A percentile compares a stretch with the other conserved stretches of the same genome.
phyloP scores from a whole-genome alignment of 2,888 invertebrate species.

The Meandrusa payeni region DNA sequence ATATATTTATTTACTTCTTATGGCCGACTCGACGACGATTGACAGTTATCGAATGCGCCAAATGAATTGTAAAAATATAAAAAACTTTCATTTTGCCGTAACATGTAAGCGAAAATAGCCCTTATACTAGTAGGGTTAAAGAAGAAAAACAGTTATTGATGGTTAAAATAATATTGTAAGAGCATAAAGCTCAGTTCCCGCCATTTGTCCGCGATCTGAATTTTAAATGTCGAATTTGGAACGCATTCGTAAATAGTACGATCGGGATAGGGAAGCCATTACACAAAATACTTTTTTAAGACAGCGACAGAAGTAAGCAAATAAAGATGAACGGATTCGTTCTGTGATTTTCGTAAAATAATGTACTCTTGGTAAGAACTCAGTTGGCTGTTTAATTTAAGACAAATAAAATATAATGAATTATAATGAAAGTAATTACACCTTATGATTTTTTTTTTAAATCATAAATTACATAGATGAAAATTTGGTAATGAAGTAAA shows the following conservation, averaged over 20 bases:
- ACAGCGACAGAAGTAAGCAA: too few species aligned
- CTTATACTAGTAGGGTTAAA: slow-evolving; percentile 27
- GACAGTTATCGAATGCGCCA: slow-evolving; percentile 66
- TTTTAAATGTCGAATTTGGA: slow-evolving; percentile 61
- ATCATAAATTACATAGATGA: too few species aligned
- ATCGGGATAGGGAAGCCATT: slow-evolving; percentile 26
- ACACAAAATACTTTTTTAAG: too few species aligned
- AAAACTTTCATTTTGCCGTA: slow-evolving; percentile 32
- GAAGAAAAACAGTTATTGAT: slow-evolving; percentile 19
- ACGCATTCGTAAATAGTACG: slow-evolving; percentile 55
- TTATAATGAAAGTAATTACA: too few species aligned
- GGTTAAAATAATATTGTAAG: slow-evolving; percentile 43
- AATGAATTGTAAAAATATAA: slow-evolving; percentile 54
- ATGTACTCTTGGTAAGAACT: too few species aligned
- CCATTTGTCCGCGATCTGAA: slow-evolving; percentile 58
- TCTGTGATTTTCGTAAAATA: too few species aligned
- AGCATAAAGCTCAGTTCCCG: slow-evolving; percentile 58
- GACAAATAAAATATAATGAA: too few species aligned
- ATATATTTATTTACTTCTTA: slow-evolving; percentile 57
- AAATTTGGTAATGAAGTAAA: background rate
- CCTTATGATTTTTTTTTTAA: too few species aligned
- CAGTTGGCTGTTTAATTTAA: too few species aligned
- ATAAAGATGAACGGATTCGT: too few species aligned
- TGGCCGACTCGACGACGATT: slow-evolving; percentile 49
- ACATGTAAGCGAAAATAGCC: slow-evolving; percentile 24